Conservation (phyloP, 2,113 vertebrate genomes). For the Cheilinus undulatus region DNA sequence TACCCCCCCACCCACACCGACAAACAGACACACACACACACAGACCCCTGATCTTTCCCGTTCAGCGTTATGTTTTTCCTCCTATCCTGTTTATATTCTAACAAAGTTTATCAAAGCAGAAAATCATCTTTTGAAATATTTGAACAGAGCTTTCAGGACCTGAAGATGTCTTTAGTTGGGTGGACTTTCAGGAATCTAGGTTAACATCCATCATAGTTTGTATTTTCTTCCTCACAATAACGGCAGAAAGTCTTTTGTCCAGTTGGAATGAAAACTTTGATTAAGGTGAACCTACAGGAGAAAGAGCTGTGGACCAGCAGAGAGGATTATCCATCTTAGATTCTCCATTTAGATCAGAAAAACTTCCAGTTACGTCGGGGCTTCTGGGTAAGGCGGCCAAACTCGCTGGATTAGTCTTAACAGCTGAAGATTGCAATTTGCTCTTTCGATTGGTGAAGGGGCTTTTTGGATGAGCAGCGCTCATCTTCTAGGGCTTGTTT, state of each 20-base stretch:
- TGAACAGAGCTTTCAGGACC: too few relatives aligned
- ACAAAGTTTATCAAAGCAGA: too few relatives aligned
- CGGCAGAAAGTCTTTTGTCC: background rate
- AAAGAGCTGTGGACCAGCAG: slow-evolving; percentile 3
- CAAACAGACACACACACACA: too few relatives aligned
- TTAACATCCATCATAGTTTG: background rate
- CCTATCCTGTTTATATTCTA: too few relatives aligned
- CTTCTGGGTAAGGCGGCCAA: slow-evolving; percentile 61
- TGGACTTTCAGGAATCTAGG: background rate
- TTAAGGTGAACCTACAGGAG: slow-evolving; percentile 18
- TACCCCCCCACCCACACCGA: too few relatives aligned
- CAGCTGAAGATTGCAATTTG: slow-evolving; percentile 70
- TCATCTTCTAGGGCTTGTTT: slow-evolving; percentile 60
- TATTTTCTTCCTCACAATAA: background rate
- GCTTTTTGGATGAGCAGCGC: slow-evolving; percentile 58
- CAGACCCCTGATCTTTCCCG: too few relatives aligned
- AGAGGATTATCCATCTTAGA: slow-evolving; percentile 30
- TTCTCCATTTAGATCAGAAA: slow-evolving; percentile 57
- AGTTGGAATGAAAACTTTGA: background rate
- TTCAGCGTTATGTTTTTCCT: too few relatives aligned
- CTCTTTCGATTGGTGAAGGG: slow-evolving; percentile 52
- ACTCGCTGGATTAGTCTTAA: slow-evolving; percentile 70
- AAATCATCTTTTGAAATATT: too few relatives aligned
- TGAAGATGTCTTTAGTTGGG: too few relatives aligned
- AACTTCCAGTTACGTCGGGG: slow-evolving; percentile 22